phyloP scores from a whole-genome alignment of 2,113 vertebrate genomes.

The Indri indri region DNA sequence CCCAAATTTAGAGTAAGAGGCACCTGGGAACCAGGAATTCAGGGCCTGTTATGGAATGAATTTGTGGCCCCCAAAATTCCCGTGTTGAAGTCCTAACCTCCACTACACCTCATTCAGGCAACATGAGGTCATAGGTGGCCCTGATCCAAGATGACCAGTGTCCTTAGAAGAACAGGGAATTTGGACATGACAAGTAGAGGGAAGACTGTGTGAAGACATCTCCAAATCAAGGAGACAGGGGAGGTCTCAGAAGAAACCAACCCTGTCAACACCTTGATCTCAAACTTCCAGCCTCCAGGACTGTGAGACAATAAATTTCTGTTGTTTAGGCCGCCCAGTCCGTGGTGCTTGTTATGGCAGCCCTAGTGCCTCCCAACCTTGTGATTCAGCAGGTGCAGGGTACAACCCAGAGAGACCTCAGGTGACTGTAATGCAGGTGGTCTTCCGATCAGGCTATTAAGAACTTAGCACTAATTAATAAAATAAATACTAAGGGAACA shows the following conservation, averaged over 20 bases:
- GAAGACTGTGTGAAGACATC: not conserved
- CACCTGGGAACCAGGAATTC: not conserved
- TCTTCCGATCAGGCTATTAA: not conserved
- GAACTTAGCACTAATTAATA: not conserved
- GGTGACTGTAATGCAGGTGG: not conserved
- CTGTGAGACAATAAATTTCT: not conserved
- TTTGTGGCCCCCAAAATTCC: too few species aligned
- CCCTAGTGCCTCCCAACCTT: not conserved
- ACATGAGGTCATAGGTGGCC: not conserved
- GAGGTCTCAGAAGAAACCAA: not conserved
- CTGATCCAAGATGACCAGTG: rapidly evolving
- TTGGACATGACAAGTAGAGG: rapidly evolving
- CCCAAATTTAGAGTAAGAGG: not conserved
- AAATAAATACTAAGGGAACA: not conserved
- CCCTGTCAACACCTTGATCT: not conserved
- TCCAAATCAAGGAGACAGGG: not conserved
- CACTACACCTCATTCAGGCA: not conserved
- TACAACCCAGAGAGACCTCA: not conserved
- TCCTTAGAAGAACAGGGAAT: not conserved
- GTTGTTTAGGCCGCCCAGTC: not conserved
- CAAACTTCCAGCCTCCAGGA: not conserved
- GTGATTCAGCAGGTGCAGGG: not conserved
- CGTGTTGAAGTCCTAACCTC: not conserved
- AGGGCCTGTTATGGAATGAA: not conserved
- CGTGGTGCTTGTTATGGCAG: not conserved